Conservation (phyloP, 2,888 invertebrate species). For the Homarus gammarus region DNA sequence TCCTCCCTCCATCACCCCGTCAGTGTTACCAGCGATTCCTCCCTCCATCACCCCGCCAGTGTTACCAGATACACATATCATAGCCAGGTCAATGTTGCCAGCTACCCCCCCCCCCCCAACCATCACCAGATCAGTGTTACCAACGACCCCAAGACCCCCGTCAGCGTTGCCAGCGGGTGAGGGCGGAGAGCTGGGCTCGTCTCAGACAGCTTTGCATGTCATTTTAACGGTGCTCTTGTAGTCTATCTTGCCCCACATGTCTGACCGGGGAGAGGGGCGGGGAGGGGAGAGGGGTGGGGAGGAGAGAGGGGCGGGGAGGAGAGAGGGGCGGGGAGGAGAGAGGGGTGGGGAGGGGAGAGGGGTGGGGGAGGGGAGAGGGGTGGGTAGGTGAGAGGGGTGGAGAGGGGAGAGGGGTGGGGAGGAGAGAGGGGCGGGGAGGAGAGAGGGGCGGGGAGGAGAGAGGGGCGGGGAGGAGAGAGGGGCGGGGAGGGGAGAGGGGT, state of each 20-base stretch:
- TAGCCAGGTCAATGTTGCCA: too few relatives aligned
- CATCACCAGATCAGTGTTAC: too few relatives aligned
- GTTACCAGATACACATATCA: too few relatives aligned
- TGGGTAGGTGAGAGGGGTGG: too few relatives aligned
- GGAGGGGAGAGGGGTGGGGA: background rate
- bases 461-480: background rate
- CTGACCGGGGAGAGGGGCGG: background rate
- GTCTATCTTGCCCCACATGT: constrained; percentile 6
- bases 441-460: background rate
- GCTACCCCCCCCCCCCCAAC: too few relatives aligned
- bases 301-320: background rate
- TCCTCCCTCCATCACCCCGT: too few relatives aligned
- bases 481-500: background rate
- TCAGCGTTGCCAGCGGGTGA: too few relatives aligned
- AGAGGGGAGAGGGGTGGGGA: background rate
- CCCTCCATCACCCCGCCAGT: too few relatives aligned
- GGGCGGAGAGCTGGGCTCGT: background rate
- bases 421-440: too few relatives aligned
- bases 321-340: background rate
- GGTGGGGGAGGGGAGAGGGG: background rate
- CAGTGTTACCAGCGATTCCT: too few relatives aligned
- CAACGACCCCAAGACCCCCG: too few relatives aligned
- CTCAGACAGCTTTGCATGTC: constrained; percentile 1
- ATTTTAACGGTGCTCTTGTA: constrained; percentile 11
- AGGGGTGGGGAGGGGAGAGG: too few relatives aligned